Evolutionary conservation across 2,113 vertebrate species (phyloP), one percentile per base, ranked within the genome.

Genomic region (Morone chrysops): DNA sequence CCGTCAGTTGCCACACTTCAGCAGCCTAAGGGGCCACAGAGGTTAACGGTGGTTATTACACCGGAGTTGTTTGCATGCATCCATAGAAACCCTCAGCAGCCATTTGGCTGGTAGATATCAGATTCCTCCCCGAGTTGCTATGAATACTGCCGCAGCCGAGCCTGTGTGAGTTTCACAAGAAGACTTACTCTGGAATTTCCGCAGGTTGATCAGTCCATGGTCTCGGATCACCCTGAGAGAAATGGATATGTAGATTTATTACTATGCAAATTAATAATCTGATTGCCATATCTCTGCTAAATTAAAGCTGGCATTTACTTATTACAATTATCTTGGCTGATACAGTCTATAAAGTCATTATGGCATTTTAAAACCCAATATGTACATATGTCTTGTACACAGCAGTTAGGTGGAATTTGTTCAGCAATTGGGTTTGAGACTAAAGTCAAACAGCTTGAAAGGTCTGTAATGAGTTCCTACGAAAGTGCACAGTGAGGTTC

Each of bases 151-250:
- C 1, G 8, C 60, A 61, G 78, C 47, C 8, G 18, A 72, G 40
- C 40, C 31, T 0, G n/a, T 38, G 11, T 20, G 54, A 25, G 50
- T 56, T 73, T 80, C 31, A 47, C 2, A 14, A n/a, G 40, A 60
- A 57, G 82, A 97, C 98, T 99, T 95, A 99, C 98, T 96, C 86
- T 98, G 98, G 94, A 99, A 99, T 89, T 98, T 99, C 36, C 97
- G 95, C 90, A 99, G 95, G 95, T 99, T 99, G 94, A 99, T 98
- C 78, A 99, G 96, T 63, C 98, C 98, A 2, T 99, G 98, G 90
- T 99, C 98, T 94, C 98, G 95, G 94, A 99, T 96, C 84, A 99
- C 97, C 94, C 98, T 99, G 94, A 53, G 95, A 96, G 84, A 81
- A 69, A 92, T 87, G 9, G 38, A 81, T 20, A 83, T 53, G 47